phyloP scores from a whole-genome alignment of 2,797 vertebrate species.

The Nyctalus aviator region DNA sequence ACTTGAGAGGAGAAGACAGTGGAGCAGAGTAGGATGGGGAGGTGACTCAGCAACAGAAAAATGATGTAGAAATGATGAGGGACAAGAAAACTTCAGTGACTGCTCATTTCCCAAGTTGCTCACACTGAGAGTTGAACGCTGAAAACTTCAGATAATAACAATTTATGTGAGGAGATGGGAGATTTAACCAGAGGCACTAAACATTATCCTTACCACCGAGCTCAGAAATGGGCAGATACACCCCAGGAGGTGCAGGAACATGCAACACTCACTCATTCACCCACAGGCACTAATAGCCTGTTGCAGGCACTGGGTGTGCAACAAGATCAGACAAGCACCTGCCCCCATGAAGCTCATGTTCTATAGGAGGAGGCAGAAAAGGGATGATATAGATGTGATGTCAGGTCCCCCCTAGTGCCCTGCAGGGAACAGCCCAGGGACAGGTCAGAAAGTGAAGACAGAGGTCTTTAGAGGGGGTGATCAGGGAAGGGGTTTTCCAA shows the following conservation, averaged over 20 bases:
- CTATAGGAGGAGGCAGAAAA: neutral
- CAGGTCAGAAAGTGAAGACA: neutral
- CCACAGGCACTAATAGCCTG: neutral
- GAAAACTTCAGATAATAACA: too few relatives aligned
- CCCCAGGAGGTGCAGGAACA: neutral
- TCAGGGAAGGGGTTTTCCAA: neutral
- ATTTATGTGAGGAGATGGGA: neutral
- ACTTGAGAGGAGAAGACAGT: rapidly evolving
- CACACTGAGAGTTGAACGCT: too few relatives aligned
- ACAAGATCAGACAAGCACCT: neutral
- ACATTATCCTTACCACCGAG: neutral
- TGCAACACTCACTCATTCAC: neutral
- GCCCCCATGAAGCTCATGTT: rapidly evolving
- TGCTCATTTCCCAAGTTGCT: neutral
- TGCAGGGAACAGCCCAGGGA: neutral
- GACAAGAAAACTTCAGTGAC: neutral
- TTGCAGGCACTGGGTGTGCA: neutral
- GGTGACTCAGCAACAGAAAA: neutral
- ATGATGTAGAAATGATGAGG: too few relatives aligned
- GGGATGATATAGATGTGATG: neutral
- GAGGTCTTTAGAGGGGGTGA: neutral
- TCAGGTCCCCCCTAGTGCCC: neutral
- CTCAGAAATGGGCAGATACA: neutral
- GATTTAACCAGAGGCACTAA: neutral
- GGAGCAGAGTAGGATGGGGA: neutral